These are phyloP conservation scores for Silurus aristotelis DNA, from an alignment of 2,797 vertebrate genomes.

Conservation along the genomic window DNA sequence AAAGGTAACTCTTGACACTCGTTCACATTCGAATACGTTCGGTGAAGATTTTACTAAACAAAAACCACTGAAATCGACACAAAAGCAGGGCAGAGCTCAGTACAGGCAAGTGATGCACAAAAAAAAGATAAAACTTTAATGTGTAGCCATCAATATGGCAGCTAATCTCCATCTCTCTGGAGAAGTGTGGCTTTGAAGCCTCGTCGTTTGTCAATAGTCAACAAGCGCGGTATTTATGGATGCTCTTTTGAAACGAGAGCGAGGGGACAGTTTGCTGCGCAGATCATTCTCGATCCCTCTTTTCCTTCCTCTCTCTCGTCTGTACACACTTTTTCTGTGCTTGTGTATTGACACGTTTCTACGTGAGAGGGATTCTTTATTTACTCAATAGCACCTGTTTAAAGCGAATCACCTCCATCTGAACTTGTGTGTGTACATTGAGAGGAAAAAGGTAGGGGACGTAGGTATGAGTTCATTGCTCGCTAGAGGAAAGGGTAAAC, in stretches of 20 bases:
- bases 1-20: background rate
- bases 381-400: background rate
- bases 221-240: slow-evolving; percentile 57
- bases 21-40: slow-evolving; percentile 13
- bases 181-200: slow-evolving; percentile 59
- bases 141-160: slow-evolving; percentile 58
- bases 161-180: slow-evolving; percentile 58
- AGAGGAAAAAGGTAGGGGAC: slow-evolving; percentile 8
- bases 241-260: slow-evolving; percentile 47
- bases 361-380: background rate
- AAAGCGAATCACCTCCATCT: slow-evolving; percentile 5
- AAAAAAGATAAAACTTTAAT: slow-evolving; percentile 60
- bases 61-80: slow-evolving; percentile 47
- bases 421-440: background rate
- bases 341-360: slow-evolving; percentile 7
- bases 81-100: slow-evolving; percentile 46
- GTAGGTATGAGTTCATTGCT: slow-evolving; percentile 34
- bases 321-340: slow-evolving; percentile 27
- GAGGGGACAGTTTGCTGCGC: slow-evolving; percentile 34
- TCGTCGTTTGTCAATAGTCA: slow-evolving; percentile 59
- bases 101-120: slow-evolving; percentile 21
- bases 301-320: slow-evolving; percentile 22
- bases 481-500: slow-evolving; percentile 14
- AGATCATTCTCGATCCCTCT: slow-evolving; percentile 40
- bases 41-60: slow-evolving; percentile 50